Conservation (phyloP, 2,888 invertebrate genomes). For the Macrosiphum euphorbiae region DNA sequence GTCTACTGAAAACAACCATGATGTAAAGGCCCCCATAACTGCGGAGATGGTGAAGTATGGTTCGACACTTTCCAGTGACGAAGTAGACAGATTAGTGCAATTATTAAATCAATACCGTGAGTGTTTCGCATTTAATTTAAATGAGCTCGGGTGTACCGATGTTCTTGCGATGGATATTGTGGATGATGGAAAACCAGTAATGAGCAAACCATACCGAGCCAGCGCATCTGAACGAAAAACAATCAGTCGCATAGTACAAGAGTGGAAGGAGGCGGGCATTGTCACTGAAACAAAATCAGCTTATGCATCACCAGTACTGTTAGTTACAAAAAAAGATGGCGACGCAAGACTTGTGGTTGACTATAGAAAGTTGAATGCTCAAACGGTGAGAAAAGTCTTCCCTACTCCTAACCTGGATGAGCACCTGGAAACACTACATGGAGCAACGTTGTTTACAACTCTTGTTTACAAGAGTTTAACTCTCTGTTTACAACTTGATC, state of each 20-base stretch:
- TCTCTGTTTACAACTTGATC: no score
- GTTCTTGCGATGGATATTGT: constrained; percentile 28
- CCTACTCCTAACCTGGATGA: constrained; percentile 25
- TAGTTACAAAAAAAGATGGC: constrained; percentile 23
- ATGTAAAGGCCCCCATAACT: neutral
- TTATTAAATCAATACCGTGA: constrained; percentile 26
- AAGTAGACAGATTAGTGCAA: neutral
- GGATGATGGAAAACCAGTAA: neutral
- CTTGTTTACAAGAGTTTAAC: no score
- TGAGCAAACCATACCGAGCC: constrained; percentile 15
- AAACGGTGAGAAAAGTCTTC: neutral
- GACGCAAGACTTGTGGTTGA: constrained; percentile 18
- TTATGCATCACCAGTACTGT: constrained; percentile 38
- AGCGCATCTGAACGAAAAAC: neutral
- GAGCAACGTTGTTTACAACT: neutral
- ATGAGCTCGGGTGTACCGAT: constrained; percentile 9
- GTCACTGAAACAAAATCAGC: constrained; percentile 36
- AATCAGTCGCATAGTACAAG: neutral
- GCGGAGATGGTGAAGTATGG: neutral
- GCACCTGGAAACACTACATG: neutral
- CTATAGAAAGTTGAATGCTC: constrained; percentile 22
- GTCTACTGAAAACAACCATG: no score
- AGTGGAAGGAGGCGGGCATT: constrained; percentile 1
- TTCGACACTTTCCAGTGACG: neutral
- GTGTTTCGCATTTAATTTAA: constrained; percentile 30